Evolutionary conservation across 2,888 invertebrate species (phyloP).

Genomic region (Hedya salicella): DNA sequence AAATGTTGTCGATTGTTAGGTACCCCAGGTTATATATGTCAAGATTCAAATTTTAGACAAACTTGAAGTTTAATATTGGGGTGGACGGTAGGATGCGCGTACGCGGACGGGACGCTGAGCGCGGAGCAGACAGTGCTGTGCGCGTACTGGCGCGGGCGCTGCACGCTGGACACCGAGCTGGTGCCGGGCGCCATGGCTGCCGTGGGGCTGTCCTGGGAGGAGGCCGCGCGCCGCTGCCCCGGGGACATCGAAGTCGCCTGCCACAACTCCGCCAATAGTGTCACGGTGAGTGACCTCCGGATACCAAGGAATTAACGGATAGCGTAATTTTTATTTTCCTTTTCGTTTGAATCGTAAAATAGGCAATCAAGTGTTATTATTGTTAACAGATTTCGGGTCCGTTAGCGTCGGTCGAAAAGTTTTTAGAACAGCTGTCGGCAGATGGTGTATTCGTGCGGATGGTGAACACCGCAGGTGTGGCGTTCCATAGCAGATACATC

Average conservation of each 20-base stretch:
- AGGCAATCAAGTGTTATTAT: no score
- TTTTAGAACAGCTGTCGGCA: conserved; percentile 88
- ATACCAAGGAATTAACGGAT: no score
- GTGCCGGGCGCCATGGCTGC: conserved; percentile 95
- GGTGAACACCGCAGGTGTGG: conserved; percentile 94
- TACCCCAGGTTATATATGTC: no score
- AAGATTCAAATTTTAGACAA: no score
- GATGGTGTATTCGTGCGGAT: conserved; percentile 93
- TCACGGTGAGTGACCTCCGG: conserved; percentile 84
- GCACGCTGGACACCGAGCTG: conserved; percentile 90
- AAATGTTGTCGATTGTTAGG: no score
- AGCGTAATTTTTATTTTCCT: no score
- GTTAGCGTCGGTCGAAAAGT: conserved; percentile 86
- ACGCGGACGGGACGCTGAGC: conserved; percentile 97
- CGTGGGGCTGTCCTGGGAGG: conserved; percentile 95
- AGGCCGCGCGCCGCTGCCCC: conserved; percentile 90
- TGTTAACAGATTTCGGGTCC: conserved; percentile 91
- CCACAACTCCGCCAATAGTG: conserved; percentile 97
- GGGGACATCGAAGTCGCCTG: conserved; percentile 94
- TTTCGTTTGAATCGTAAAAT: no score
- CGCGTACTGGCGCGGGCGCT: conserved; percentile 96
- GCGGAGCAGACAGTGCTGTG: conserved; percentile 97
- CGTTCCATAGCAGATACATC: conserved; percentile 97
- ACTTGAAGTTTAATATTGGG: no score
- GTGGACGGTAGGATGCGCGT: conserved; percentile 91